Base-by-base conservation (phyloP, 2,888 invertebrate species). In the Macrophya annulata region DNA sequence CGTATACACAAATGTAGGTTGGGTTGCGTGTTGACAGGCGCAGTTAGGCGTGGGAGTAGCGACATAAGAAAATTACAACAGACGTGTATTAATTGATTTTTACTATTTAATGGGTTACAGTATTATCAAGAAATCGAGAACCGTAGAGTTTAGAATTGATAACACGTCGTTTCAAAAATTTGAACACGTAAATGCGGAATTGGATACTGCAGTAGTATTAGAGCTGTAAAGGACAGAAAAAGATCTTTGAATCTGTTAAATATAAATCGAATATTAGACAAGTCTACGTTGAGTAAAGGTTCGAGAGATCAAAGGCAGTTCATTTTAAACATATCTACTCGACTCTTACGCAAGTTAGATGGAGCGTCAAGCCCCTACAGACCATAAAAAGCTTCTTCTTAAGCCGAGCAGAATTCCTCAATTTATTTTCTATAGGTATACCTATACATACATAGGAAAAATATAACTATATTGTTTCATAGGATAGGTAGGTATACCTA, bases 241-340 rank as follows among this genome's bases (percentile, higher is more conserved):
- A 12, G 40, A n/a, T 59, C 81, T 81, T 62, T 81, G 81, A 62
- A 81, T 81, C 81, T 81, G 81, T 62, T 81, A 81, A 81, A 81
- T 81, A 81, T 81, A 81, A 81, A 81, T 81, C 81, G 81, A 81
- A 62, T 81, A 81, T 81, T 81, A 81, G 59, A 62, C 59, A 62
- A 59, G 62, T 77, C 68, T 37, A 37, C 68, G 15, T 76, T 51
- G 43, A 81, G 81, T 15, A 55, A 77, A 77, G 62, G 81, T 81
- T 81, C 43, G 21, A 21, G n/a, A 62, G 81, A 81, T 81, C 81
- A 81, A 81, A 81, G 43, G 62, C 40, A 59, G 81, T 25, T 81
- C 59, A 43, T 81, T 59, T 62, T 81, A 9, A 62, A 81, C 77
- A 31, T n/a, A 81, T 21, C 45, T n/a, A 17, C 45, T 37, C 37